These are phyloP conservation scores for Enteromius fasciolatus DNA, from an alignment of 2,797 vertebrate species.

Conservation along the genomic window DNA sequence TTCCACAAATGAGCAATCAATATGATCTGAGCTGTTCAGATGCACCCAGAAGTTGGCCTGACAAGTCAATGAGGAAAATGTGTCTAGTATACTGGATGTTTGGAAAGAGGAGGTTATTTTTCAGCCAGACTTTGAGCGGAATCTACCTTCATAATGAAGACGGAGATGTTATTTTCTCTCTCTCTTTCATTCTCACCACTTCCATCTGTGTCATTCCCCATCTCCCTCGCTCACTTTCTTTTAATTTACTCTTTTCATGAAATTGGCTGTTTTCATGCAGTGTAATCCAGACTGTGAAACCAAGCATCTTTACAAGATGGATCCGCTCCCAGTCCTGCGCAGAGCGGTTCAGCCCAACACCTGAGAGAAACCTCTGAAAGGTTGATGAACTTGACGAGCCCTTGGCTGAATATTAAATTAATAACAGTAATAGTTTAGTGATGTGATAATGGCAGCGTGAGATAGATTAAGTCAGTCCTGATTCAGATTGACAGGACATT, in stretches of 20 bases:
- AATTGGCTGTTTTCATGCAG: slow-evolving; percentile 37
- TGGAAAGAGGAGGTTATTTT: slow-evolving; percentile 51
- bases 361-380: not conserved
- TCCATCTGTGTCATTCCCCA: slow-evolving; percentile 43
- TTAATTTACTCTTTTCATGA: slow-evolving; percentile 43
- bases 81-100: slow-evolving; percentile 8
- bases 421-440: not conserved
- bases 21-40: slow-evolving; percentile 15
- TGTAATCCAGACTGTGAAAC: slow-evolving; percentile 30
- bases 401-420: not conserved
- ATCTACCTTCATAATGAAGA: slow-evolving; percentile 73
- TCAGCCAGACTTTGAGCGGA: slow-evolving; percentile 64
- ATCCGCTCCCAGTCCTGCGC: not conserved
- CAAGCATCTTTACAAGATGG: slow-evolving; percentile 16
- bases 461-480: slow-evolving; percentile 15
- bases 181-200: slow-evolving; percentile 35
- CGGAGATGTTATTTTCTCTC: slow-evolving; percentile 75
- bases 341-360: not conserved
- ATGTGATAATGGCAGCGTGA: not conserved
- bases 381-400: slow-evolving; percentile 6
- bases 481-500: not conserved
- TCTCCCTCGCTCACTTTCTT: slow-evolving; percentile 30
- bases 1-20: not conserved
- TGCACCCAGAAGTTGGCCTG: not conserved
- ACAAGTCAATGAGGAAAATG: not conserved